Evolutionary conservation across 2,113 vertebrate species (phyloP).

Genomic region (Connochaetes taurinus): DNA sequence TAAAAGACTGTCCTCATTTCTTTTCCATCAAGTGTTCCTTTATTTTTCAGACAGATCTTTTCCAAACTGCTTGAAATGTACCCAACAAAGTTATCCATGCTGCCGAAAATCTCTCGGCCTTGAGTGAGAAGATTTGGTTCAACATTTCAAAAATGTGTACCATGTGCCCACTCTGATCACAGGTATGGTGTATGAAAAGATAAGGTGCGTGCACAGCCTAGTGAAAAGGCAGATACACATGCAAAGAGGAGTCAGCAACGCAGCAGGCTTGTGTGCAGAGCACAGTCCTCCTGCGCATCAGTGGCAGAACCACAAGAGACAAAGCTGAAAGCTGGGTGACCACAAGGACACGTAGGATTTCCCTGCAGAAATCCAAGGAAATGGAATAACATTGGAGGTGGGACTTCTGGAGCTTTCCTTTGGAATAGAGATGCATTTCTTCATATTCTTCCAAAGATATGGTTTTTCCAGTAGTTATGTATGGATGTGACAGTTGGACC

Average conservation of each 20-base stretch:
- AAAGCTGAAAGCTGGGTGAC: background rate
- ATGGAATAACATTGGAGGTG: background rate
- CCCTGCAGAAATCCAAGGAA: background rate
- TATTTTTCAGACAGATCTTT: background rate
- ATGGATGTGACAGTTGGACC: background rate
- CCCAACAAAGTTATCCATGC: background rate
- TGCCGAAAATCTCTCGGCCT: background rate
- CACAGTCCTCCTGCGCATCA: background rate
- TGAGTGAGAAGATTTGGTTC: background rate
- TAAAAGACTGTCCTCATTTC: background rate
- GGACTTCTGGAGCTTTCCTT: background rate
- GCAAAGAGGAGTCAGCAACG: rapidly evolving
- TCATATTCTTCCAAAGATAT: background rate
- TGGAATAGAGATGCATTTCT: background rate
- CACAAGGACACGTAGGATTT: background rate
- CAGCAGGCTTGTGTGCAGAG: background rate
- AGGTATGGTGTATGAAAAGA: background rate
- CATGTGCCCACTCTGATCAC: background rate
- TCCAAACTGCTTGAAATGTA: background rate
- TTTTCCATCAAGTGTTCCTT: background rate
- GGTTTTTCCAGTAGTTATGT: background rate
- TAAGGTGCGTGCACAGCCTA: rapidly evolving
- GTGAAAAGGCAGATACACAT: rapidly evolving
- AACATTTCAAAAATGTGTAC: background rate
- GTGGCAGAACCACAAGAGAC: no score